Evolutionary conservation across 2,797 vertebrate species (phyloP).

Genomic region (Syndactyla subalaris): DNA sequence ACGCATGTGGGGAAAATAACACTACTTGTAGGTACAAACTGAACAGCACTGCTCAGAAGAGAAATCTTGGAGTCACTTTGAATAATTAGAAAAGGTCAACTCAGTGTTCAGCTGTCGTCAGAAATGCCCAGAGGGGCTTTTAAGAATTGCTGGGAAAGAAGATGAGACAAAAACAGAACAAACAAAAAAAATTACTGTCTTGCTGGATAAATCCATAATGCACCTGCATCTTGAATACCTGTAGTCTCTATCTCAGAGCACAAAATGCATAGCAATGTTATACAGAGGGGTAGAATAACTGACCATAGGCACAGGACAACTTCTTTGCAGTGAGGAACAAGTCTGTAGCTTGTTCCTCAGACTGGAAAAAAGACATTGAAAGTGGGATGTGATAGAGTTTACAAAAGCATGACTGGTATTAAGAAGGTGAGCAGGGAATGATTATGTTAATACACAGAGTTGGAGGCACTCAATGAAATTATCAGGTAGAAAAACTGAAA

Average conservation of each 20-base stretch:
- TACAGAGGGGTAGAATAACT: not conserved
- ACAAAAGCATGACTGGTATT: not conserved
- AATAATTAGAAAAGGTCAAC: conserved; percentile 25
- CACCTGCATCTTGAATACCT: not conserved
- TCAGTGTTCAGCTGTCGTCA: not conserved
- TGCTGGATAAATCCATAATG: not conserved
- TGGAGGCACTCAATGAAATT: not conserved
- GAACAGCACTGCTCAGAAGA: conserved; percentile 2
- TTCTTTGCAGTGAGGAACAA: not conserved
- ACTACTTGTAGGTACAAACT: not conserved
- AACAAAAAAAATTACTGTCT: not conserved
- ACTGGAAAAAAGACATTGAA: not conserved
- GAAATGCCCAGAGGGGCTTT: conserved; percentile 20
- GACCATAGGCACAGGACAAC: not conserved
- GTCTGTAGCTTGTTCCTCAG: not conserved
- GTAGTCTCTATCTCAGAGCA: not conserved
- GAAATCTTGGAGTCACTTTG: conserved; percentile 18
- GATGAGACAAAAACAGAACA: not conserved
- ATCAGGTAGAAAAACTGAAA: not conserved
- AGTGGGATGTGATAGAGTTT: not conserved
- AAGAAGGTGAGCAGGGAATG: not conserved
- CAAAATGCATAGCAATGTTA: not conserved
- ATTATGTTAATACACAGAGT: not conserved
- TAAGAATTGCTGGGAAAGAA: not conserved
- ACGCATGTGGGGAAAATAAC: not conserved